A percentile compares a stretch with the other conserved stretches of the same genome.
phyloP scores from a whole-genome alignment of 2,797 vertebrate species.

The Enteromius treurensis region DNA sequence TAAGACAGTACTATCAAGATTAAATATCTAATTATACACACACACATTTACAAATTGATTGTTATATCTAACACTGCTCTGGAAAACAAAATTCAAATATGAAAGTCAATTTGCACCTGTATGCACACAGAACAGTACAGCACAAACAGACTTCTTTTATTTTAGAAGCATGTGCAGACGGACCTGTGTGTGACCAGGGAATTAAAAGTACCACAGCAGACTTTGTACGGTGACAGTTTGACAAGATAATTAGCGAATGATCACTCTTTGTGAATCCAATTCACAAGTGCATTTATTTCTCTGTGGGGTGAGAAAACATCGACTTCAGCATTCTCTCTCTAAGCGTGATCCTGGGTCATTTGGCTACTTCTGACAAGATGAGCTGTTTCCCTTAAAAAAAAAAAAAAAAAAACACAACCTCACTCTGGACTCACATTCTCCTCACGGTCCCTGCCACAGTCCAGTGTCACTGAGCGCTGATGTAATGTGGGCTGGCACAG shows the following conservation, averaged over 20 bases:
- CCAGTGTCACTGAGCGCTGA: slow-evolving; percentile 65
- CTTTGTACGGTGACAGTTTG: slow-evolving; percentile 11
- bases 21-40: too few relatives aligned
- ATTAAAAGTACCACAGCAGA: slow-evolving; percentile 23
- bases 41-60: not conserved
- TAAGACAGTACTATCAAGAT: too few relatives aligned
- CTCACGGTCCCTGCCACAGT: slow-evolving; percentile 16
- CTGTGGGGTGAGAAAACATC: not conserved
- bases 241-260: slow-evolving; percentile 43
- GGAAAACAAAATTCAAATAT: slow-evolving; percentile 56
- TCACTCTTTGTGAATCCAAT: slow-evolving; percentile 31
- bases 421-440: slow-evolving; percentile 18
- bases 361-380: slow-evolving; percentile 38
- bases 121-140: not conserved
- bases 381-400: not conserved
- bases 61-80: not conserved
- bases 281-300: slow-evolving; percentile 3
- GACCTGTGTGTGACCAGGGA: slow-evolving; percentile 11
- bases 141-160: not conserved
- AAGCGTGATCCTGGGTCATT: slow-evolving; percentile 41
- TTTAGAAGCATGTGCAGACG: slow-evolving; percentile 12
- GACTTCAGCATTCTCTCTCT: slow-evolving; percentile 3
- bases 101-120: slow-evolving; percentile 58
- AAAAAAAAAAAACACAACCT: not conserved
- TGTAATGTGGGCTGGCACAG: slow-evolving; percentile 66